These are phyloP conservation scores for Peromyscus leucopus DNA, from an alignment of 2,113 vertebrate genomes.

Conservation along the genomic window DNA sequence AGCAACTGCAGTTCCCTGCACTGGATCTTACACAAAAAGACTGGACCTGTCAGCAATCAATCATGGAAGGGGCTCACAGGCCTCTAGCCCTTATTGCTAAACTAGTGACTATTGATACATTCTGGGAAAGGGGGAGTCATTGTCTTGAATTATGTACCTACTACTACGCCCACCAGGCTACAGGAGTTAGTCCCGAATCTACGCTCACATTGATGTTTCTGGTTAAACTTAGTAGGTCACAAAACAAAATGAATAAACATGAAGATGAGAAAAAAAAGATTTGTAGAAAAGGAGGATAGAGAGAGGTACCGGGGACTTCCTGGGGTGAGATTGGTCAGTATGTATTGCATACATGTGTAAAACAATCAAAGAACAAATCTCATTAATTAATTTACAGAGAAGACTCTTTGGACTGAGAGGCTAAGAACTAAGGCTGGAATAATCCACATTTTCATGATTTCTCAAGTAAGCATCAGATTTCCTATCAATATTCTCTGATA, in stretches of 20 bases:
- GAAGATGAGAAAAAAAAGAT: background rate
- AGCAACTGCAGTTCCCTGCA: background rate
- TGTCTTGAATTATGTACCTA: background rate
- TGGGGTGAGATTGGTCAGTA: background rate
- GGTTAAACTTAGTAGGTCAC: background rate
- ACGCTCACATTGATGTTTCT: background rate
- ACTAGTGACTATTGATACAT: background rate
- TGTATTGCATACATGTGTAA: background rate
- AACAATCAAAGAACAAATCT: background rate
- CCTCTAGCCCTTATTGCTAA: background rate
- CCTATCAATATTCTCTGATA: background rate
- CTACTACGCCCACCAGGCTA: background rate
- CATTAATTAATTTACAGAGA: background rate
- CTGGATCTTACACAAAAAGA: background rate
- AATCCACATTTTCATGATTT: slow-evolving; percentile 32
- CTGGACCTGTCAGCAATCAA: background rate
- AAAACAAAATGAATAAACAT: background rate
- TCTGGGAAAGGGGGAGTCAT: background rate
- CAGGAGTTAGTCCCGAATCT: background rate
- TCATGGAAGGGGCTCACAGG: background rate
- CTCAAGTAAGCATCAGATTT: slow-evolving; percentile 28
- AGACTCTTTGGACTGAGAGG: slow-evolving; percentile 15
- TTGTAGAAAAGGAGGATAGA: background rate
- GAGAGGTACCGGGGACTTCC: background rate
- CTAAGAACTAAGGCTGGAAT: slow-evolving; percentile 23